Evolutionary conservation across 2,888 invertebrate species (phyloP).

Genomic region (Tenthredo distinguenda): DNA sequence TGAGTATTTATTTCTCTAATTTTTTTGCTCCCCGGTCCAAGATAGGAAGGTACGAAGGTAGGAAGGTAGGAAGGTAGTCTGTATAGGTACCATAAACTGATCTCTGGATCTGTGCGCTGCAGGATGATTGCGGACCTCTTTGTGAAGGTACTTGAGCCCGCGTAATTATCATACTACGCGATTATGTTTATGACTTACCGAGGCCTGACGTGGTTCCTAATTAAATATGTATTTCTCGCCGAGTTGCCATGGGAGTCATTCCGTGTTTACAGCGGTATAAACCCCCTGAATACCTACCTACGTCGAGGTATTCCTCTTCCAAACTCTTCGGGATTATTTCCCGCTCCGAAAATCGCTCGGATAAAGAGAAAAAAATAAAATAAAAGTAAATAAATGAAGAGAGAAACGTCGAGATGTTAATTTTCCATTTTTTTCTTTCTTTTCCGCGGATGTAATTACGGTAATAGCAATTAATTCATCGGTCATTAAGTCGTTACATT

Average conservation of each 20-base stretch:
- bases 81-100: conserved; percentile 25
- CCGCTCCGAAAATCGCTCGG: background rate
- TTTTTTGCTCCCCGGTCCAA: background rate
- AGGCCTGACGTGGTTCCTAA: conserved; percentile 61
- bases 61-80: background rate
- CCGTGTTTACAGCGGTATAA: conserved; percentile 40
- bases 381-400: background rate
- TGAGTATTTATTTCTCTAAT: background rate
- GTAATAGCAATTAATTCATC: conserved; percentile 15
- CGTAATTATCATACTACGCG: conserved; percentile 70
- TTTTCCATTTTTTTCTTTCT: background rate
- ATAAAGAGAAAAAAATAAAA: background rate
- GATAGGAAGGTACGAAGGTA: background rate
- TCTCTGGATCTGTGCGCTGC: background rate
- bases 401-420: background rate
- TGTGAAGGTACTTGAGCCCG: conserved; percentile 40
- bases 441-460: background rate
- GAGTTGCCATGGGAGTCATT: conserved; percentile 43
- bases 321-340: conserved; percentile 7
- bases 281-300: conserved; percentile 31
- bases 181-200: conserved; percentile 67
- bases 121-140: conserved; percentile 47
- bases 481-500: conserved; percentile 10
- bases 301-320: background rate
- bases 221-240: conserved; percentile 64